phyloP scores from a whole-genome alignment of 2,797 vertebrate species.

The Microctenopoma steveboyesi region DNA sequence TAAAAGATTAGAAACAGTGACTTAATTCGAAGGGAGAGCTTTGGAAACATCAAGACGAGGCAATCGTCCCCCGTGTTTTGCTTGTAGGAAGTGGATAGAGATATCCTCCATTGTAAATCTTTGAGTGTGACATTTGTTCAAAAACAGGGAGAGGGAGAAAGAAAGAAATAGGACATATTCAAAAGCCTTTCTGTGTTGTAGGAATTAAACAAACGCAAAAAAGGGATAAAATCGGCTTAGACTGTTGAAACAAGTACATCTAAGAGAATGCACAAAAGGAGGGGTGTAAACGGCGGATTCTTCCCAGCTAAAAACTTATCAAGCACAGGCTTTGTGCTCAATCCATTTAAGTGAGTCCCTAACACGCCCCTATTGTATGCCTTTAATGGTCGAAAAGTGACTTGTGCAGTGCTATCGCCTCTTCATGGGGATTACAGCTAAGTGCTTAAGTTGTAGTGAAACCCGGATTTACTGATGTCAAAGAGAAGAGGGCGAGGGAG shows the following conservation, averaged over 20 bases:
- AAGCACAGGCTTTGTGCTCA: conserved; percentile 77
- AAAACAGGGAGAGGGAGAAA: conserved; percentile 42
- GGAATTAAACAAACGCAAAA: conserved; percentile 82
- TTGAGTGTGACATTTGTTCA: conserved; percentile 79
- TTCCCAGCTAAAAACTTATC: conserved; percentile 82
- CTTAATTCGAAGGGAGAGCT: conserved; percentile 78
- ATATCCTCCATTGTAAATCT: conserved; percentile 76
- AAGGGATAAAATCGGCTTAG: conserved; percentile 81
- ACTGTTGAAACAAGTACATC: conserved; percentile 83
- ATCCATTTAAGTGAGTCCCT: conserved; percentile 84
- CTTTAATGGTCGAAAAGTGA: conserved; percentile 82
- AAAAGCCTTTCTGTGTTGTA: conserved; percentile 79
- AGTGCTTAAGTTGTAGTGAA: conserved; percentile 84
- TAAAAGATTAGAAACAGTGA: conserved; percentile 79
- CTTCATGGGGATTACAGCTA: conserved; percentile 83
- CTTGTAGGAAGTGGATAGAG: conserved; percentile 78
- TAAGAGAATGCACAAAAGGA: conserved; percentile 82
- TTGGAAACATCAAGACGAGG: conserved; percentile 81
- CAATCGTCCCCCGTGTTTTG: conserved; percentile 75
- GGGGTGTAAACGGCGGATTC: conserved; percentile 80
- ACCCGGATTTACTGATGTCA: conserved; percentile 83
- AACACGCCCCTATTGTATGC: conserved; percentile 82
- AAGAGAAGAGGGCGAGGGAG: conserved; percentile 72
- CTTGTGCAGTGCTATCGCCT: conserved; percentile 81
- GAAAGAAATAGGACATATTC: conserved; percentile 76